Evolutionary conservation across 2,888 invertebrate genomes (phyloP), one percentile per base, ranked within the genome.

Genomic region (Polydrusus pterygomalis): DNA sequence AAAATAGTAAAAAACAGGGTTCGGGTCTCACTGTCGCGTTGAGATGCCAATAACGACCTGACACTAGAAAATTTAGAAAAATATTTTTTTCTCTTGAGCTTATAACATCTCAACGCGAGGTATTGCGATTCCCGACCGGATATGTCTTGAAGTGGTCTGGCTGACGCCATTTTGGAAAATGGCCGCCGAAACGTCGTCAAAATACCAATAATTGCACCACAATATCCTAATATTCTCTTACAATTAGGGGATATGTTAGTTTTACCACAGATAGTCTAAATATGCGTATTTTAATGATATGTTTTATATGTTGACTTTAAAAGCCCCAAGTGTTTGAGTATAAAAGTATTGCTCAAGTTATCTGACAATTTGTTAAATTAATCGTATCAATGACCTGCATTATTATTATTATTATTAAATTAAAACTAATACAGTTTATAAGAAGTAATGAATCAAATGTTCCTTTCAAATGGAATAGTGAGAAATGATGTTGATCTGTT

Each of bases 101-200:
- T 81, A 80, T 78, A 78, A 81, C 87, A 86, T 86, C 84, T 83
- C 81, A 85, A 86, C 86, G 86, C 86, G 85, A 87, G 86, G 43
- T 84, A 79, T 77, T 79, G 79, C 84, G 84, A 80, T 81, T 78
- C 83, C 75, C 80, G 81, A 83, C 86, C 86, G 84, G 88, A 87
- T 88, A 88, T 88, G 88, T 88, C 85, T 87, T 81, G 88, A 87
- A 88, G 87, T 88, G 88, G 88, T 88, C 88, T 86, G 86, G 87
- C 86, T 73, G 80, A 79, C 81, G 80, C 83, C 82, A 80, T 80
- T 74, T 75, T 62, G 64, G 58, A 70, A 77, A 79, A 77, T 75
- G 80, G 83, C 83, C 81, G 83, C 84, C 83, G 82, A 84, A 85
- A 85, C 83, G 83, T 84, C 85, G 85, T 84, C 85, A 85, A 85